Evolutionary conservation across 53 echinoderm and acorn worm genomes (phyloP), one percentile per base, ranked within the genome.

Genomic region (Glandiceps talaboti): DNA sequence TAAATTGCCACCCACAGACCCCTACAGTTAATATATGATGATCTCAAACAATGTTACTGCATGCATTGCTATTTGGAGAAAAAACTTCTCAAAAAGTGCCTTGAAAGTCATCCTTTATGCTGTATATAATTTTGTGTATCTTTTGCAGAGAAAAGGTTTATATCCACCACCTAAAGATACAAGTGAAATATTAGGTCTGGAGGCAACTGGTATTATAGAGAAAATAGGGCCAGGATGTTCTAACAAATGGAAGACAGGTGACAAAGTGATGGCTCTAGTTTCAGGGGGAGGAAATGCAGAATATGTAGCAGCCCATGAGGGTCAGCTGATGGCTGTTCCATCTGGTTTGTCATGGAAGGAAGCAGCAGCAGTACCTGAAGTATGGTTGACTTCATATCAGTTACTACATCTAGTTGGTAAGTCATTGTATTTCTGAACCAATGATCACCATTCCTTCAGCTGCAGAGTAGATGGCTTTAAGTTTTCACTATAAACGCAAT

Each of bases 301-400:
- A 78, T 99, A 88, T 81, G 87, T 80, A 31, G 77, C 86, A 25
- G 93, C 84, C 28, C 82, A 91, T 83, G 99, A 99, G 85, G 99
- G 87, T 86, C 99, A 99, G 75, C 81, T 89, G 85, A 99, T 99
- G 76, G 87, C 88, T 79, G 79, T 99, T 28, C 91, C 94, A 27
- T 80, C 83, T 82, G 87, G 91, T 81, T 78, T 99, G 89, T 91
- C 91, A 30, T 72, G 87, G 31, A 28, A 73, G 10, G 87, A 89
- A 31, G 99, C 93, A 31, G 99, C 93, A 26, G 93, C 88, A 1
- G 83, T 99, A 26, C 93, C 99, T 33, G 99, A 99, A 82, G 99
- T 89, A 30, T 99, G 99, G 99, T 83, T 99, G 25, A 93, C 91
- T 30, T 93, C 99, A 25, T 99, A 89, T 31, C 93, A 99, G 78